A percentile compares a stretch with the other conserved stretches of the same genome.
phyloP scores from a whole-genome alignment of 2,888 invertebrate genomes.

The Acronicta leporina region DNA sequence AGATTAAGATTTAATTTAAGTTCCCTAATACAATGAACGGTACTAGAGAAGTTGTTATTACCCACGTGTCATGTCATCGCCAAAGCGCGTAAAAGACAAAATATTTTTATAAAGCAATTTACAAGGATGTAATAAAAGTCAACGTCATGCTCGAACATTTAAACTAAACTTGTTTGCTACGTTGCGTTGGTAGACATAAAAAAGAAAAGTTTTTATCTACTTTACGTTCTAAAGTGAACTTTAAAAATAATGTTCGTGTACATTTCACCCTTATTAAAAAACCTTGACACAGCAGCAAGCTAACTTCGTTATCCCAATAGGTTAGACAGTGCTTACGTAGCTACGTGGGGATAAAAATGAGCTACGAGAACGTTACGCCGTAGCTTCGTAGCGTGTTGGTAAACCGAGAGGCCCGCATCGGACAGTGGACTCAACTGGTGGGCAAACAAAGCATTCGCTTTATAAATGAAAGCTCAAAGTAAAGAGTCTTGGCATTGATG shows the following conservation, averaged over 20 bases:
- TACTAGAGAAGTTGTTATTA: not conserved
- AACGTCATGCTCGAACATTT: conserved; percentile 14
- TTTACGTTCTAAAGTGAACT: conserved; percentile 23
- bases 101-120: not conserved
- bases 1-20: not conserved
- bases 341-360: conserved; percentile 16
- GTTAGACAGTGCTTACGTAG: conserved; percentile 1
- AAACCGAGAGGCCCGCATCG: conserved; percentile 41
- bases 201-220: conserved; percentile 8
- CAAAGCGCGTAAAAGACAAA: not conserved
- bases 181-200: conserved; percentile 7
- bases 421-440: conserved; percentile 46
- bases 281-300: conserved; percentile 20
- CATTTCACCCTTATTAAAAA: conserved; percentile 28
- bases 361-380: conserved; percentile 48
- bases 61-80: not conserved
- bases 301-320: conserved; percentile 26
- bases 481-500: conserved; percentile 53
- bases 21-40: not conserved
- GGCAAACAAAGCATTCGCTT: conserved; percentile 63
- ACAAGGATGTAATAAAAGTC: conserved; percentile 12
- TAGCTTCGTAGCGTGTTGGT: conserved; percentile 44
- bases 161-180: conserved; percentile 21
- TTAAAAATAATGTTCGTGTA: conserved; percentile 27
- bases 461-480: conserved; percentile 62